Evolutionary conservation across 2,797 vertebrate species (phyloP), one percentile per base, ranked within the genome.

Genomic region (Hydrocynus forskahlii): DNA sequence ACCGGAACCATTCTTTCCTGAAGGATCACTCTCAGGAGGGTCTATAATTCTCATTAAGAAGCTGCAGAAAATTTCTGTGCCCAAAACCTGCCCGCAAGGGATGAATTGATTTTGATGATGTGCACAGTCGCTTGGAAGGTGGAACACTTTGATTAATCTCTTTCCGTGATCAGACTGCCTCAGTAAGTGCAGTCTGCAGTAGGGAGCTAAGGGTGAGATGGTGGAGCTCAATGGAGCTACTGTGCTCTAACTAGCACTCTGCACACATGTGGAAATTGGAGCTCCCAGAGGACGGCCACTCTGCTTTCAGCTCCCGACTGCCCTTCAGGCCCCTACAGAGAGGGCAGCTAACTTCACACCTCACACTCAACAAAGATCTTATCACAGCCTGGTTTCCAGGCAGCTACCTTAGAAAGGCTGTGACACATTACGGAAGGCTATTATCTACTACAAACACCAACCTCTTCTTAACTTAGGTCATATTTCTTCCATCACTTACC

Each of bases 231-330:
- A 83, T 76, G 60, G 64, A 73, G 62, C 35, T 48, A 76, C 73
- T 86, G 80, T 83, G 79, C 81, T 84, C 50, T 83, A 60, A 85
- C 77, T 69, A 81, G 85, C 80, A 64, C 81, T 80, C 72, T 59
- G 80, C 48, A 80, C 70, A 85, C 77, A 82, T 81, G 79, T 86
- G 83, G 83, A 79, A 76, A 81, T 48, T 77, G 80, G 78, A 84
- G 81, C 84, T 89, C 86, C 69, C 78, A 3, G 23, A 75, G 83
- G 85, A 83, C 54, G 78, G 35, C 68, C 81, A 78, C 76, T 76
- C 73, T 59, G 86, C 66, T 89, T 88, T 89, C 84, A 78, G 72
- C 79, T 87, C 80, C 81, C 66, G 75, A 74, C 69, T 81, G 48
- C 60, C 63, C 84, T 81, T 80, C 54, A 78, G 55, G 67, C 35